Percentiles rank a stretch among this genome's conserved stretches.
These are phyloP conservation scores for Dioctria rufipes DNA, from an alignment of 2,888 invertebrate species.

Conservation along the genomic window DNA sequence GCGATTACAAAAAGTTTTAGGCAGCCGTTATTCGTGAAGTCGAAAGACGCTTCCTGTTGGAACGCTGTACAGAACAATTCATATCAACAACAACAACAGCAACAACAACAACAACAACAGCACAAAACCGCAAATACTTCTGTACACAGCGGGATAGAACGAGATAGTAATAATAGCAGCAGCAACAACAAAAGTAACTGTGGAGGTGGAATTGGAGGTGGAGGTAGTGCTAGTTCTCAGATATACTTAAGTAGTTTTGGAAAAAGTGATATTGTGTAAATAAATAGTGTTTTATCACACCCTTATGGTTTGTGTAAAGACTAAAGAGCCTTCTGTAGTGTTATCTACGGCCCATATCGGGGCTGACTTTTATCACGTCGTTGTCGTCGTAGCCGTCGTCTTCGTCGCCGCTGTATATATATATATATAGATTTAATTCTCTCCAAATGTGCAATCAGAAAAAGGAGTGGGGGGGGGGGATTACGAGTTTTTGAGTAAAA, in stretches of 20 bases:
- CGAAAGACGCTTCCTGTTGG: slow-evolving; percentile 69
- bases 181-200: slow-evolving; percentile 63
- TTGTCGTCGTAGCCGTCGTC: neutral
- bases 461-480: slow-evolving; percentile 1
- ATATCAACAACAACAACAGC: slow-evolving; percentile 68
- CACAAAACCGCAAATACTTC: slow-evolving; percentile 49
- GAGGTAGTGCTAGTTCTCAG: slow-evolving; percentile 62
- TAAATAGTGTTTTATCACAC: slow-evolving; percentile 54
- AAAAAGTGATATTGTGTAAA: slow-evolving; percentile 70
- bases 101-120: slow-evolving; percentile 65
- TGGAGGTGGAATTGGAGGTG: slow-evolving; percentile 59
- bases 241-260: slow-evolving; percentile 71
- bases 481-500: neutral
- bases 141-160: slow-evolving; percentile 28
- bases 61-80: slow-evolving; percentile 68
- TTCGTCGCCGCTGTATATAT: neutral
- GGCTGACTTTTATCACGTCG: slow-evolving; percentile 9
- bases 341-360: neutral
- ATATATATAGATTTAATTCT: neutral
- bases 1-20: slow-evolving; percentile 29
- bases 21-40: slow-evolving; percentile 70
- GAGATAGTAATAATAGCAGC: slow-evolving; percentile 60
- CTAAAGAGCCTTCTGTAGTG: slow-evolving; percentile 19
- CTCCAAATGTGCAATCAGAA: slow-evolving; percentile 38
- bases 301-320: slow-evolving; percentile 36